phyloP scores from a whole-genome alignment of 2,113 vertebrate species.

The Siniperca chuatsi region DNA sequence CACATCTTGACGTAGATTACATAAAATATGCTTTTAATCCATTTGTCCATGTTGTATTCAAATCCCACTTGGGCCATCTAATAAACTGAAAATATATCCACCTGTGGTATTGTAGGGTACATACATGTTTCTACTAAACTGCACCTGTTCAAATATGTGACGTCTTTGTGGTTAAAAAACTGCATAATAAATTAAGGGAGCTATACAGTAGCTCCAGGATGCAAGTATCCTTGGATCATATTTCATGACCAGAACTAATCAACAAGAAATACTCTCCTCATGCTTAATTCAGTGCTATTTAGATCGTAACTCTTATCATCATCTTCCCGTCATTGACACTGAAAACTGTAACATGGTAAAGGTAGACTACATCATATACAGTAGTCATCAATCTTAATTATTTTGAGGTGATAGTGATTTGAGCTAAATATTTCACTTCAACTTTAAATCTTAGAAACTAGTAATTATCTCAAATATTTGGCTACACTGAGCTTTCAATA shows the following conservation, averaged over 20 bases:
- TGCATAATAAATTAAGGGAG: conserved; percentile 26
- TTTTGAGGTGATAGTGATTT: neutral
- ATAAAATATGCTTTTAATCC: conserved; percentile 21
- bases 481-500: neutral
- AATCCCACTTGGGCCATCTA: neutral
- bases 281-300: conserved; percentile 23
- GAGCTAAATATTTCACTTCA: neutral
- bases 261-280: conserved; percentile 18
- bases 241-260: conserved; percentile 28
- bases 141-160: conserved; percentile 10
- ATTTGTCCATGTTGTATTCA: neutral
- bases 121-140: neutral
- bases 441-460: neutral
- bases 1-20: neutral
- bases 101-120: neutral
- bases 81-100: conserved; percentile 1
- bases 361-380: neutral
- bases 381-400: neutral
- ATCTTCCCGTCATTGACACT: neutral
- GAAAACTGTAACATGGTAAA: neutral
- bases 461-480: neutral
- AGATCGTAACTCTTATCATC: neutral
- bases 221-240: conserved; percentile 14
- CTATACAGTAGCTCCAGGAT: conserved; percentile 18
- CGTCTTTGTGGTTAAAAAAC: conserved; percentile 11